Conservation (phyloP, 2,113 vertebrate genomes). For the Hypanus sabinus region DNA sequence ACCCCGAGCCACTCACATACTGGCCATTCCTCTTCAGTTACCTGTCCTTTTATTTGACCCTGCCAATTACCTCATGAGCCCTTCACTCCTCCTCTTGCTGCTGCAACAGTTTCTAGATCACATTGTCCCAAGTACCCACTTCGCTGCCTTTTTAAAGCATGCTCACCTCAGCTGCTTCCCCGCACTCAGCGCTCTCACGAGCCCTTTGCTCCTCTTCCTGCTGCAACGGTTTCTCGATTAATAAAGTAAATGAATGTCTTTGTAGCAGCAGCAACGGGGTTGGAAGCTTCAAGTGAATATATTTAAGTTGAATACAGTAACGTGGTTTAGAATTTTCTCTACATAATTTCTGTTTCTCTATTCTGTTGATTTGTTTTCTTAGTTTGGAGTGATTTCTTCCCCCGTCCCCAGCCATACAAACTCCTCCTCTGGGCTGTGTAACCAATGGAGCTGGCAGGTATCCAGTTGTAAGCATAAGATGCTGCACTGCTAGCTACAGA, state of each 20-base stretch:
- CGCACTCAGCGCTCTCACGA: too few relatives aligned
- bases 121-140: too few relatives aligned
- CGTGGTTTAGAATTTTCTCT: not conserved
- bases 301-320: not conserved
- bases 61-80: too few relatives aligned
- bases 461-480: not conserved
- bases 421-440: not conserved
- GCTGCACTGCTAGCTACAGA: not conserved
- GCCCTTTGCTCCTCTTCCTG: too few relatives aligned
- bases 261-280: not conserved
- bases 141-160: too few relatives aligned
- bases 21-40: too few relatives aligned
- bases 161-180: too few relatives aligned
- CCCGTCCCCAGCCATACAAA: not conserved
- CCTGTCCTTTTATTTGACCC: too few relatives aligned
- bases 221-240: too few relatives aligned
- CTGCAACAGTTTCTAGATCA: too few relatives aligned
- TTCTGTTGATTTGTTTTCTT: not conserved
- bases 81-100: too few relatives aligned
- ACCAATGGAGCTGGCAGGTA: not conserved
- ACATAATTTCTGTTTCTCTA: not conserved
- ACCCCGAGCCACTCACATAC: too few relatives aligned
- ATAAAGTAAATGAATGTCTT: not conserved
- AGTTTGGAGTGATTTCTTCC: not conserved
- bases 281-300: not conserved